Conservation (phyloP, 2,888 invertebrate genomes). For the Drosophila sordidula region DNA sequence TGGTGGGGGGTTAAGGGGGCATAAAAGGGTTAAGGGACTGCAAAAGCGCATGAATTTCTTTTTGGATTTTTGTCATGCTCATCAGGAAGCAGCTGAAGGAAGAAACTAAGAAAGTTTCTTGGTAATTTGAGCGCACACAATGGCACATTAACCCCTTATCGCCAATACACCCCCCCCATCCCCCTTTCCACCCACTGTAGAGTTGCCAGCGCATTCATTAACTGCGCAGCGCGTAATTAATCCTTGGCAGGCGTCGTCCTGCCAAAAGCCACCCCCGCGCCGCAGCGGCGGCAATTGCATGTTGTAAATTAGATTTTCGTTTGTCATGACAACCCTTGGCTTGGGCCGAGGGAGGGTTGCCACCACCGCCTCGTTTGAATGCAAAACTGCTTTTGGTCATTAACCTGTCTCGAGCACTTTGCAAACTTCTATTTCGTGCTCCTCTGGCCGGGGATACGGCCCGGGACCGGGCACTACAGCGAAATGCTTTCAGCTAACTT, state of each 20-base stretch:
- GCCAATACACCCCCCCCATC: constrained; percentile 18
- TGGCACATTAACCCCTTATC: constrained; percentile 76
- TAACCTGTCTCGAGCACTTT: constrained; percentile 80
- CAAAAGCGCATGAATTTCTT: constrained; percentile 43
- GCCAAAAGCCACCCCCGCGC: constrained; percentile 47
- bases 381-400: constrained; percentile 79
- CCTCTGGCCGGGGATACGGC: too few relatives aligned
- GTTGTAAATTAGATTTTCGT: constrained; percentile 78
- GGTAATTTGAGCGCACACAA: constrained; percentile 71
- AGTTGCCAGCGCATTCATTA: constrained; percentile 61
- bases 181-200: background rate
- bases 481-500: constrained; percentile 70
- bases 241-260: constrained; percentile 55
- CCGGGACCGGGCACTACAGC: constrained; percentile 41
- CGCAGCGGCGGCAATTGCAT: constrained; percentile 62
- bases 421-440: constrained; percentile 27
- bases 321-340: constrained; percentile 74
- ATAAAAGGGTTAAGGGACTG: constrained; percentile 46
- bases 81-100: constrained; percentile 19
- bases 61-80: constrained; percentile 70
- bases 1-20: background rate
- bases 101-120: constrained; percentile 41
- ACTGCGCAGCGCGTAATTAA: constrained; percentile 72
- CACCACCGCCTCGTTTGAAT: constrained; percentile 66
- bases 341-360: constrained; percentile 51